These are phyloP conservation scores for Amblyraja radiata DNA, from an alignment of 2,797 vertebrate genomes.

Conservation along the genomic window DNA sequence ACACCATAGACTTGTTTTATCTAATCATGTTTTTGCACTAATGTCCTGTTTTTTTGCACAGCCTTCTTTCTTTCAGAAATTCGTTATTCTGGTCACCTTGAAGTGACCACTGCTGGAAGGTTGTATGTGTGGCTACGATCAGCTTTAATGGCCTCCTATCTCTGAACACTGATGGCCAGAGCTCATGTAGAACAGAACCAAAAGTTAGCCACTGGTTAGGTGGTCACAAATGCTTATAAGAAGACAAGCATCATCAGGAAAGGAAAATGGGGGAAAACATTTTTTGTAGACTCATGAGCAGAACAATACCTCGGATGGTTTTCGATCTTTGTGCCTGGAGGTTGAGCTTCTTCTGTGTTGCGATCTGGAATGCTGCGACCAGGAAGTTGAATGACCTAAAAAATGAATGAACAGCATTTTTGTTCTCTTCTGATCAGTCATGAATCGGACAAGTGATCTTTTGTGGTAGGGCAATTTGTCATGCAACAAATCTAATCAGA, in stretches of 20 bases:
- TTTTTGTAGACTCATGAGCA: background rate
- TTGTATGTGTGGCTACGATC: background rate
- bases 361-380: conserved; percentile 86
- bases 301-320: conserved; percentile 81
- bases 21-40: too few relatives aligned
- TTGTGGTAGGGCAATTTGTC: background rate
- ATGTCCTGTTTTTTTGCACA: too few relatives aligned
- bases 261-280: conserved; percentile 37
- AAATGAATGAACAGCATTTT: conserved; percentile 41
- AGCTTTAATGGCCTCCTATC: background rate
- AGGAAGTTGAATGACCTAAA: conserved; percentile 82
- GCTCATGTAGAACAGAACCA: background rate
- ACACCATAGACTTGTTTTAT: too few relatives aligned
- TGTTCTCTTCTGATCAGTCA: conserved; percentile 27
- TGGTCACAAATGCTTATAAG: background rate
- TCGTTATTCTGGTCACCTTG: background rate
- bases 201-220: too few relatives aligned
- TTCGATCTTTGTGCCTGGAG: conserved; percentile 70
- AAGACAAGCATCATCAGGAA: conserved; percentile 59
- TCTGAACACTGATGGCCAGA: background rate
- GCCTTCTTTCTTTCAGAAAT: background rate
- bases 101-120: background rate
- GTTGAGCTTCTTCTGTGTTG: conserved; percentile 65
- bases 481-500: background rate
- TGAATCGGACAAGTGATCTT: background rate